Evolutionary conservation across 2,113 vertebrate species (phyloP), one percentile per base, ranked within the genome.

Genomic region (Poeciliopsis retropinna): DNA sequence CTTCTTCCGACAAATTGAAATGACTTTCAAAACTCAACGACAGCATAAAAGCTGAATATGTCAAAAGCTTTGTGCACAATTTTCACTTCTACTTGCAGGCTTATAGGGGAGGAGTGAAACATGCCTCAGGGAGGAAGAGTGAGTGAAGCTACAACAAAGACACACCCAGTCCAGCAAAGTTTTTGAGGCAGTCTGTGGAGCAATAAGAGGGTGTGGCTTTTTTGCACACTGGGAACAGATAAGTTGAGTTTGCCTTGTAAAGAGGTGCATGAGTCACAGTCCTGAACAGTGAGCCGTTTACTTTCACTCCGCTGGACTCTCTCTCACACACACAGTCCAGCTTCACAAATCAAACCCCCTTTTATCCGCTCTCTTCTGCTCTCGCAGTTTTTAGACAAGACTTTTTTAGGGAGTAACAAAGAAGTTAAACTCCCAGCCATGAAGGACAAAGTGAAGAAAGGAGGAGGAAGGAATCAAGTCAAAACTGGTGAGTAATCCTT

Each of bases 381-480:
- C 32, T 54, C 54, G 41, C 31, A 65, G 66, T 77, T 32, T 57
- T 76, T 64, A 68, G n/a, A 68, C 54, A 77, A 72, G 67, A 57
- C 78, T 76, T 60, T 57, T 70, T 77, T 64, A 27, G 31, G 81
- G 67, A 62, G 67, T 47, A 85, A 51, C 32, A 61, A 28, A 70
- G 64, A 81, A 76, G 73, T 31, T 31, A 72, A 74, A 72, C 65
- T 65, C 31, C 65, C 64, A 87, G 84, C 73, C 84, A 95, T 95
- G 94, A 94, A 93, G 87, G 94, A 95, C 85, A 93, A 93, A 85
- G 82, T 84, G 22, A 94, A 84, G 79, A 93, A 75, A 92, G 94
- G 87, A 74, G 91, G 84, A 84, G 92, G 91, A 84, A 82, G 76
- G 75, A 87, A 70, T 88, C 91, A 90, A 72, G 86, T 74, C 68